Percentiles rank a stretch among this genome's conserved stretches.
phyloP scores from a whole-genome alignment of 2,888 invertebrate genomes.

The Apotomis capreana region DNA sequence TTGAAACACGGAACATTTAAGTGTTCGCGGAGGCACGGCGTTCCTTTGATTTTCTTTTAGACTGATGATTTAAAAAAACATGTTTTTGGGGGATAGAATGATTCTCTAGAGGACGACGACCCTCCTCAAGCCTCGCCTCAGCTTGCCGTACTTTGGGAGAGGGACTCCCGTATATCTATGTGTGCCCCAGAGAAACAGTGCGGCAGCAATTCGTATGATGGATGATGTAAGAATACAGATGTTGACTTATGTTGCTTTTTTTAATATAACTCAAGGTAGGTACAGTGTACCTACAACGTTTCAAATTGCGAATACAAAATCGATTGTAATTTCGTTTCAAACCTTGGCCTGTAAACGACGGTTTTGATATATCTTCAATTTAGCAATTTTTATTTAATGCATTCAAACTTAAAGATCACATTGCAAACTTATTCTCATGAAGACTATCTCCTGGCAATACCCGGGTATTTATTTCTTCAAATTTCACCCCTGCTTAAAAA shows the following conservation, averaged over 20 bases:
- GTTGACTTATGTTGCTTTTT: no score
- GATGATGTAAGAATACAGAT: constrained; percentile 3
- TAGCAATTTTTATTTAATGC: no score
- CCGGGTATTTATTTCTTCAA: no score
- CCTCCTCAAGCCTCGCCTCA: constrained; percentile 6
- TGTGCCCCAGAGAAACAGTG: constrained; percentile 1
- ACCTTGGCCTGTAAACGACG: no score
- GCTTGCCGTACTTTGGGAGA: neutral
- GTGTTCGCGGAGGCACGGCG: neutral
- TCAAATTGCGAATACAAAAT: no score
- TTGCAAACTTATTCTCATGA: no score
- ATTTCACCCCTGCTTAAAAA: neutral
- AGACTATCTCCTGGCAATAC: no score
- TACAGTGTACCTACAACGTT: no score
- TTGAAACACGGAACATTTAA: neutral
- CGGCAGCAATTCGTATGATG: neutral
- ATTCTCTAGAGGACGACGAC: constrained; percentile 16
- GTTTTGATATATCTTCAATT: no score
- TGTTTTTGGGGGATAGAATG: neutral
- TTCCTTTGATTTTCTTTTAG: neutral
- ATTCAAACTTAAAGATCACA: no score
- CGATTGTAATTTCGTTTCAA: no score
- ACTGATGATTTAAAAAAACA: neutral
- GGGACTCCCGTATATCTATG: neutral
- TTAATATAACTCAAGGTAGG: no score